Evolutionary conservation across 2,888 invertebrate genomes (phyloP).

Genomic region (Apoda limacodes): DNA sequence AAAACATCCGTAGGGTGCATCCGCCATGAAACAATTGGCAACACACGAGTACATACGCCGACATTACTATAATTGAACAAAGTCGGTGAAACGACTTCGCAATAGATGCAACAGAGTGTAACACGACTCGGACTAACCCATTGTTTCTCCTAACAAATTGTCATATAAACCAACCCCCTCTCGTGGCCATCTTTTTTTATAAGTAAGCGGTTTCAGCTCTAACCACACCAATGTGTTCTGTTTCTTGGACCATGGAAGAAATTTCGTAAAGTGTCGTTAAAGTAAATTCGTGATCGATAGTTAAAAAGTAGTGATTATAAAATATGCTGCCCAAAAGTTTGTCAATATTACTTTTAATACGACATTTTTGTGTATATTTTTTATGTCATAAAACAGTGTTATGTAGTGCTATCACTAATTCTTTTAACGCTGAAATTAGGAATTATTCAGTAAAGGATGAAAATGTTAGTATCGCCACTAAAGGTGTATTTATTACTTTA

Average conservation of each 20-base stretch:
- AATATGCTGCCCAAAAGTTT: too few relatives aligned
- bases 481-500: too few relatives aligned
- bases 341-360: too few relatives aligned
- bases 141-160: conserved; percentile 59
- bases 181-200: conserved; percentile 43
- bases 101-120: conserved; percentile 53
- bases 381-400: too few relatives aligned
- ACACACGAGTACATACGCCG: conserved; percentile 45
- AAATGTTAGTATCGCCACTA: too few relatives aligned
- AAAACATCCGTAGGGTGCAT: conserved; percentile 30
- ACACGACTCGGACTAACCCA: conserved; percentile 48
- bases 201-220: conserved; percentile 32
- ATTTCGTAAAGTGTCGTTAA: too few relatives aligned
- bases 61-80: conserved; percentile 47
- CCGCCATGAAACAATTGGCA: conserved; percentile 45
- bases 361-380: too few relatives aligned
- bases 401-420: conserved; percentile 27
- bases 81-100: conserved; percentile 56
- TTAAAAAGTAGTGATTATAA: too few relatives aligned
- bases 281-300: too few relatives aligned
- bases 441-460: conserved; percentile 35
- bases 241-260: too few relatives aligned
- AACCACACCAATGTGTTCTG: conserved; percentile 27
- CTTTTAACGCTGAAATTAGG: conserved; percentile 44
- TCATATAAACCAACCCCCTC: conserved; percentile 44